Conservation (phyloP, 2,797 vertebrate genomes). For the Scomberomorus guttatus region DNA sequence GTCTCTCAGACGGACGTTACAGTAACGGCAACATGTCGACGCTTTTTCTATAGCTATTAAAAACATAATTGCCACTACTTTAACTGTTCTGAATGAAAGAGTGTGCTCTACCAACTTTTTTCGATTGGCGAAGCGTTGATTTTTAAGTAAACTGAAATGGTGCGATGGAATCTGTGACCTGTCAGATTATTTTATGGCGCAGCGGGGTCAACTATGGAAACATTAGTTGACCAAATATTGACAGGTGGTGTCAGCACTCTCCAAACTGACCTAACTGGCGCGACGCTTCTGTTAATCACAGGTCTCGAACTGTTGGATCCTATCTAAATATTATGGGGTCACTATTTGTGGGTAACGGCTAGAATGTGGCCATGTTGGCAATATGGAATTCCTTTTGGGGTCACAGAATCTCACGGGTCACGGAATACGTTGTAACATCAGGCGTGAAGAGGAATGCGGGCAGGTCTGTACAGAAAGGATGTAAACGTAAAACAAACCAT, state of each 20-base stretch:
- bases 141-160: not conserved
- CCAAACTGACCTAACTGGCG: not conserved
- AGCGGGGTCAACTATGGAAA: not conserved
- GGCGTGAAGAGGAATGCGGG: slow-evolving; percentile 21
- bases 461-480: slow-evolving; percentile 27
- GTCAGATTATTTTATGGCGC: not conserved
- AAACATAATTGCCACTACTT: not conserved
- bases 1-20: not conserved
- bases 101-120: not conserved
- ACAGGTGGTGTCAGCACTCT: not conserved
- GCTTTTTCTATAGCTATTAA: not conserved
- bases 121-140: not conserved
- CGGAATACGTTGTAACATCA: not conserved
- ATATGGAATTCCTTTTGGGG: slow-evolving; percentile 1
- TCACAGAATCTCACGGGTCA: slow-evolving; percentile 7
- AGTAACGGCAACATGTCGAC: not conserved
- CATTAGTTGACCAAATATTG: not conserved
- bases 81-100: not conserved
- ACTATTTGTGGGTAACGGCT: not conserved
- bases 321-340: accelerated
- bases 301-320: not conserved
- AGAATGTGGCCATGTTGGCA: not conserved
- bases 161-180: slow-evolving; percentile 24
- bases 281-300: not conserved
- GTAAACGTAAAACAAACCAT: not conserved